phyloP scores from a whole-genome alignment of 1,140 invertebrate genomes.

The Tetramorium parvispinum region DNA sequence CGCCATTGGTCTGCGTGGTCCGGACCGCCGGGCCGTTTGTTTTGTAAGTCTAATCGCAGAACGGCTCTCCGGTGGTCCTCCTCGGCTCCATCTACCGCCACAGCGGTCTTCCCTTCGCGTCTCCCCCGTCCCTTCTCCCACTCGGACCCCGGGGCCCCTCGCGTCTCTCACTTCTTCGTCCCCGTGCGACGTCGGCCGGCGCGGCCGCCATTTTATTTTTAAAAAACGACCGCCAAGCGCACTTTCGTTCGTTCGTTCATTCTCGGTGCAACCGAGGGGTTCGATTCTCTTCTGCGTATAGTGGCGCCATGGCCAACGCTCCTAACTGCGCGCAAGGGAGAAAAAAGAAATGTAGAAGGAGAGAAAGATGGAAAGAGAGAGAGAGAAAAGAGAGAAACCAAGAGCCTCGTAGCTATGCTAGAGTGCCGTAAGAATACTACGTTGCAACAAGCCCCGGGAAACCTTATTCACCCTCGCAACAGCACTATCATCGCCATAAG shows the following conservation, averaged over 20 bases:
- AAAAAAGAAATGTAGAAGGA: slow-evolving; percentile 25
- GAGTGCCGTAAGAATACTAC: neutral
- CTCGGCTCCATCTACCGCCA: slow-evolving; percentile 57
- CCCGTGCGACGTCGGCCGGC: slow-evolving; percentile 64
- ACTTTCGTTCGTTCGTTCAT: slow-evolving; percentile 68
- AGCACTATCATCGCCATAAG: neutral
- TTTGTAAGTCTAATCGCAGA: slow-evolving; percentile 86
- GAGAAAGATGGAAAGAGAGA: slow-evolving; percentile 47
- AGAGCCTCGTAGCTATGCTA: slow-evolving; percentile 37
- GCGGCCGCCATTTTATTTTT: slow-evolving; percentile 80
- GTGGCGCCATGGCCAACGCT: slow-evolving; percentile 82
- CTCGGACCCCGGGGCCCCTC: slow-evolving; percentile 41
- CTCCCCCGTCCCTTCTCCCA: slow-evolving; percentile 11
- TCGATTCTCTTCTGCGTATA: slow-evolving; percentile 73
- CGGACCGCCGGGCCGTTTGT: slow-evolving; percentile 84
- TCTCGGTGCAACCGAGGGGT: slow-evolving; percentile 48
- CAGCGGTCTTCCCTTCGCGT: slow-evolving; percentile 31
- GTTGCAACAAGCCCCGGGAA: slow-evolving; percentile 12
- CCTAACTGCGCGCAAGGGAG: slow-evolving; percentile 75
- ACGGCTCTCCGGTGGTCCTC: slow-evolving; percentile 81
- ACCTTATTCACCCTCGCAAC: slow-evolving; percentile 28
- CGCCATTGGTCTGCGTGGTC: slow-evolving; percentile 83
- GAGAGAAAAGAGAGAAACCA: slow-evolving; percentile 33
- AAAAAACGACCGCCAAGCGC: slow-evolving; percentile 76
- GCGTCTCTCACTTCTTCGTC: slow-evolving; percentile 69